Conservation (phyloP, 2,113 vertebrate species). For the Oreochromis spilurus region DNA sequence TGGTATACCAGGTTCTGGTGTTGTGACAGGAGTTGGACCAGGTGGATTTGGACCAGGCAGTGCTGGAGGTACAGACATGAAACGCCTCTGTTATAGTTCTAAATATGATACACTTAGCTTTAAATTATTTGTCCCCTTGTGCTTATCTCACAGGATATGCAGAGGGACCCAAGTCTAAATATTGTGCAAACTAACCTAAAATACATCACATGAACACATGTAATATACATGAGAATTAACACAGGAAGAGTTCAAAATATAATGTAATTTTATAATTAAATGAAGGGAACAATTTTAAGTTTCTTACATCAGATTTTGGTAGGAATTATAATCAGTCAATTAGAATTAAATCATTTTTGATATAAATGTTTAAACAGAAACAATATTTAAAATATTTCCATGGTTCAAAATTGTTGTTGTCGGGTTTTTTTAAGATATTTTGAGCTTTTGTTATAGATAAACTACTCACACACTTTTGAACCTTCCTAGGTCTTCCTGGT, state of each 20-base stretch:
- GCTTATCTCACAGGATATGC: slow-evolving; percentile 31
- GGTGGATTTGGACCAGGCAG: slow-evolving; percentile 20
- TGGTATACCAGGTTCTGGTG: slow-evolving; percentile 28
- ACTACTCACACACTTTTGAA: not conserved
- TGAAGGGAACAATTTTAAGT: not conserved
- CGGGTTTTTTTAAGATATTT: not conserved
- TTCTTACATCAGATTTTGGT: not conserved
- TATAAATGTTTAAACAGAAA: not conserved
- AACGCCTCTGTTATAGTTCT: not conserved
- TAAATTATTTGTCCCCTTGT: not conserved
- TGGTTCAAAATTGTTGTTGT: not conserved
- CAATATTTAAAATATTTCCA: not conserved
- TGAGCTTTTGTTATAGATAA: not conserved
- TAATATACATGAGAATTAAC: not conserved
- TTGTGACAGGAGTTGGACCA: slow-evolving; percentile 44
- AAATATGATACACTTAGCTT: not conserved
- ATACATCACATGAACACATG: not conserved
- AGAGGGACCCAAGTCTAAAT: slow-evolving; percentile 51
- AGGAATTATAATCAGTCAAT: not conserved
- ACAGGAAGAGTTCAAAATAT: not conserved
- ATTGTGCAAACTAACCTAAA: slow-evolving; percentile 13
- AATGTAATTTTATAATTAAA: not conserved
- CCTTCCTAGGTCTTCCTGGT: slow-evolving; percentile 19
- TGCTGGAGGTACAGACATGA: slow-evolving; percentile 16
- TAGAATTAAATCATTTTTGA: not conserved